phyloP scores from a whole-genome alignment of 2,888 invertebrate species.

The Eretmocerus hayati region DNA sequence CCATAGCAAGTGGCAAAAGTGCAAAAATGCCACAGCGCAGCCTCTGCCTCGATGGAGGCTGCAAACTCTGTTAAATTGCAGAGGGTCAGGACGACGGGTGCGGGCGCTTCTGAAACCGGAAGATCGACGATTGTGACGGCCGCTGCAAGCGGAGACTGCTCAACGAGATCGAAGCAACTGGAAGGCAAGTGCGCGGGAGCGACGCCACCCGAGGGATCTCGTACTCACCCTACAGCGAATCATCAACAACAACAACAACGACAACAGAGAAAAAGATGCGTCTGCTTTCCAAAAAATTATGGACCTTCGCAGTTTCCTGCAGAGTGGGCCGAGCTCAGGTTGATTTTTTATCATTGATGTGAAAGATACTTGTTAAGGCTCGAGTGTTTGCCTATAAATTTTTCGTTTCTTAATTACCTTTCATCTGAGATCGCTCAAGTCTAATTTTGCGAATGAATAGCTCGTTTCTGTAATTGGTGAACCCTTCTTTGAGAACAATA shows the following conservation, averaged over 20 bases:
- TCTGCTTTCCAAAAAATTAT: constrained; percentile 56
- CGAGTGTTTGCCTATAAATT: too few species aligned
- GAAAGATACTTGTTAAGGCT: too few species aligned
- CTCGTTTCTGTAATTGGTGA: too few species aligned
- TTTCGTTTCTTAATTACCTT: too few species aligned
- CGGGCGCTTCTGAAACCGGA: background rate
- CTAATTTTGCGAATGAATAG: too few species aligned
- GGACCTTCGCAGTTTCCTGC: constrained; percentile 58
- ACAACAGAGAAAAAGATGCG: constrained; percentile 48
- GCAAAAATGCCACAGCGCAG: too few species aligned
- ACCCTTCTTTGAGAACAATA: too few species aligned
- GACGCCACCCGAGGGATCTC: background rate
- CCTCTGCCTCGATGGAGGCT: background rate
- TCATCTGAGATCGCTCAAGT: background rate
- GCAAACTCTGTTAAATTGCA: constrained; percentile 11
- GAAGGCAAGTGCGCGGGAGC: background rate
- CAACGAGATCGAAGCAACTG: background rate
- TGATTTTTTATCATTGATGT: background rate
- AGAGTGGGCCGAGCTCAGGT: constrained; percentile 61
- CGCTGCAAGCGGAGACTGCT: too few species aligned
- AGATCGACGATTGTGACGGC: background rate
- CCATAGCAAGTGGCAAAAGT: too few species aligned
- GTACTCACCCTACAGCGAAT: too few species aligned
- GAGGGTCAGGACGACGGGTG: background rate
- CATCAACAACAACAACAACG: background rate